Base-by-base conservation (phyloP, 2,888 invertebrate species). In the Drosophila merina region DNA sequence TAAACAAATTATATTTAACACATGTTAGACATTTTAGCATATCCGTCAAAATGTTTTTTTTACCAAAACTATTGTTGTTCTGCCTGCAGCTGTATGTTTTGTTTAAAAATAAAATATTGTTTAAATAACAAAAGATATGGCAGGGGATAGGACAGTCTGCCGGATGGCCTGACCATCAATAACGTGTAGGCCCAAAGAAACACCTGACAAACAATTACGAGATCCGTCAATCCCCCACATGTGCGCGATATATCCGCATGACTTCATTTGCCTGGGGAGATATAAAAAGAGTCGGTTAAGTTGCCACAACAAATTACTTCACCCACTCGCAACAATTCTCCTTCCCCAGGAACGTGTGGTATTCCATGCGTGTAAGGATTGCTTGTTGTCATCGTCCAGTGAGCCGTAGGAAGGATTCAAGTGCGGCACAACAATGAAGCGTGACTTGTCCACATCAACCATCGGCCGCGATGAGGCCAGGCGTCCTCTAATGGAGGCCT, bases 391-490 rank as follows among this genome's bases (percentile, higher is more conserved):
- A 83, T 67, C 68, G 76, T 62, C 76, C 71, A 72, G 75, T 75
- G 78, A 74, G 64, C 70, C 63, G 64, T 66, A 55, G 47, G 50
- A 56, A 48, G 48, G 59, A 49, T 47, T n/a, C 38, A 50, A 45
- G 40, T 20, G 28, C 25, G 25, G 26, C 44, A 12, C 14, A 33
- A 78, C 79, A 55, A 91, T 91, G 91, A 88, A 81, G 55, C 91
- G 91, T 28, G 91, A 91, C 62, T 81, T 87, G 47, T 94, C 94
- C 10, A 94, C 94, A n/a, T 94, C 94, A 20, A 94, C 94, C 3
- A 93, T 94, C 64, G 94, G 94, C n/a, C 91, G 90, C 20, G 93
- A 93, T n/a, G 94, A 94, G 31, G 93, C 93, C 68, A 89, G 94
- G 8, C 92, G 94, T 67, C 93, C 94, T 0, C 90, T 94, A 42